Percentiles rank a stretch among this genome's conserved stretches.
These are phyloP conservation scores for Drosophila sp. DNA, from an alignment of 1,140 invertebrate genomes.

Conservation along the genomic window DNA sequence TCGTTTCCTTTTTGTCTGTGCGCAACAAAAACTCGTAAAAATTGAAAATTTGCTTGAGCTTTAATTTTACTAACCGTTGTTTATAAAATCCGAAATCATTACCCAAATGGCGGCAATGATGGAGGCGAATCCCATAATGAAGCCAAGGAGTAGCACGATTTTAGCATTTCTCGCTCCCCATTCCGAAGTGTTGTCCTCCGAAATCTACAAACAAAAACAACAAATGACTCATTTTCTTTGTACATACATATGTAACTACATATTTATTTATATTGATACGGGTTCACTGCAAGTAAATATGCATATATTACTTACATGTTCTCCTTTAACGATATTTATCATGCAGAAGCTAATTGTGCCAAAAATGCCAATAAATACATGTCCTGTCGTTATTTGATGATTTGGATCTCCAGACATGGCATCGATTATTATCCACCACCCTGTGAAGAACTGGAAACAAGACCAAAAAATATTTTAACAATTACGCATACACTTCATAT, in stretches of 20 bases:
- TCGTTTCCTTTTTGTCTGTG: conserved; percentile 85
- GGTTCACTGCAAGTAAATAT: background rate
- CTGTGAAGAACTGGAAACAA: conserved; percentile 91
- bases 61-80: conserved; percentile 65
- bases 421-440: conserved; percentile 99
- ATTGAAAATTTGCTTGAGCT: too few species aligned
- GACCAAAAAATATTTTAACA: conserved; percentile 4
- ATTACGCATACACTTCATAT: background rate
- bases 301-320: conserved; percentile 88
- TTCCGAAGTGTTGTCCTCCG: conserved; percentile 76
- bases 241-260: conserved; percentile 5
- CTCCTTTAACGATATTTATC: conserved; percentile 98
- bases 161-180: conserved; percentile 93
- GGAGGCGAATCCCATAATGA: conserved; percentile 97
- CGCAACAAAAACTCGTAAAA: background rate
- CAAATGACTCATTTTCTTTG: conserved; percentile 64
- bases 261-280: too few species aligned
- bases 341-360: conserved; percentile 97
- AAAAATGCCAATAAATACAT: conserved; percentile 97
- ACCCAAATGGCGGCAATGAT: conserved; percentile 98
- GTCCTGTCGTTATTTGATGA: conserved; percentile 89
- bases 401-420: conserved; percentile 90
- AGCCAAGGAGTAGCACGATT: conserved; percentile 98
- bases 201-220: conserved; percentile 59
- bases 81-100: conserved; percentile 91